Evolutionary conservation across 1,140 invertebrate species (phyloP), one percentile per base, ranked within the genome.

Genomic region (Marisa cornuarietis): DNA sequence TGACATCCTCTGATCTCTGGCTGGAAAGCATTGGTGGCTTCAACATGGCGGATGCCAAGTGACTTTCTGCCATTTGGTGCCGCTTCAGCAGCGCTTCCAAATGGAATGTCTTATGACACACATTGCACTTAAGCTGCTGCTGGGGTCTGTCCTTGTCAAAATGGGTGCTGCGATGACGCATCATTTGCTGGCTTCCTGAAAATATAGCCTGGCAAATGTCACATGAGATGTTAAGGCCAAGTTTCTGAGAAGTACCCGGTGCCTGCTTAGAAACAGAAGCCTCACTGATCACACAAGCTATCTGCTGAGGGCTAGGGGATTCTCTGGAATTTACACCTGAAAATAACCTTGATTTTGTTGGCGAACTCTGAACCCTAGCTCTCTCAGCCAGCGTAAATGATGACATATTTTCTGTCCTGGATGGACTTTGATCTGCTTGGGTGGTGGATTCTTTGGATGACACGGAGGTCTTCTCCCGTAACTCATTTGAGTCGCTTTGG

Each of bases 141-240:
- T 65, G 78, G 87, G 95, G 98, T 76, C 96, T 96, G 71, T 96
- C 93, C 88, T 98, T 97, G 91, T 99, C 95, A 86, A 97, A 98
- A 91, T 99, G 97, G 86, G 98, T 98, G 90, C 98, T 98, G 88
- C 97, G 95, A 91, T 99, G 97, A 72, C 98, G 92, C 77, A 94
- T 93, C 81, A 99, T 91, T 89, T 98, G 97, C 86, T 95, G 95
- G 71, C 95, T 95, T 91, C 97, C 96, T 75, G 94, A 95, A 91
- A 99, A 99, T 79, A 94, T 94, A 91, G 98, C 98, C 79, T 95
- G 94, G 91, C 97, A 99, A 83, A 98, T 95, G 71, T 93, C 93
- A 89, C 97, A 99, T 42, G 95, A 93, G 58, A 76, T 18, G 49
- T 62, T 76, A 26, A 52, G n/a, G 20, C 26, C 74, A n/a, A 51